Percentiles rank a stretch among this genome's conserved stretches.
phyloP scores from a whole-genome alignment of 2,888 invertebrate genomes.

The Mayetiola destructor region DNA sequence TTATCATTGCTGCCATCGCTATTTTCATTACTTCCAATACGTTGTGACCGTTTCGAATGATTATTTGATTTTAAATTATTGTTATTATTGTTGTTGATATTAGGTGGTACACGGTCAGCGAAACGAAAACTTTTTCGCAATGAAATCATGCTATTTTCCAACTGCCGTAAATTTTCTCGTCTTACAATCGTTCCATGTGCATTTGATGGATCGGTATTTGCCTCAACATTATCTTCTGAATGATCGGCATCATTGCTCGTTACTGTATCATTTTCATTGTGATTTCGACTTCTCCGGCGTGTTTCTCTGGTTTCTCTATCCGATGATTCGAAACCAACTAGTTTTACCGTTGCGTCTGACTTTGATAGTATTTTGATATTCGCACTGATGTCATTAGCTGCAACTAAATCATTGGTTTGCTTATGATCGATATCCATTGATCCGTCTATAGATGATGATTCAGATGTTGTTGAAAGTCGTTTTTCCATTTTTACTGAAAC shows the following conservation, averaged over 20 bases:
- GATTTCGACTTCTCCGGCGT: slow-evolving; percentile 13
- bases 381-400: background rate
- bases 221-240: slow-evolving; percentile 23
- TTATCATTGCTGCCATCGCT: slow-evolving; percentile 16
- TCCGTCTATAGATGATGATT: slow-evolving; percentile 34
- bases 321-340: slow-evolving; percentile 12
- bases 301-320: slow-evolving; percentile 16
- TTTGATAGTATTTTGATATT: slow-evolving; percentile 17
- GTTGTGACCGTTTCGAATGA: slow-evolving; percentile 10
- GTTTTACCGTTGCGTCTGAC: slow-evolving; percentile 24
- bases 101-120: slow-evolving; percentile 12
- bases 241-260: slow-evolving; percentile 17
- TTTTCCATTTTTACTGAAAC: slow-evolving; percentile 23
- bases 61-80: slow-evolving; percentile 14
- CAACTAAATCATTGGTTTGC: slow-evolving; percentile 18
- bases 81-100: slow-evolving; percentile 13
- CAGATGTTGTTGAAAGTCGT: slow-evolving; percentile 30
- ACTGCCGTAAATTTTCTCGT: slow-evolving; percentile 17
- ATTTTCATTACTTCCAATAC: slow-evolving; percentile 13
- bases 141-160: slow-evolving; percentile 12
- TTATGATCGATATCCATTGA: slow-evolving; percentile 33
- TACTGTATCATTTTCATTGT: background rate
- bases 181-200: slow-evolving; percentile 6
- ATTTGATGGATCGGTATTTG: slow-evolving; percentile 21
- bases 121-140: slow-evolving; percentile 13